Conservation (phyloP, 2,888 invertebrate genomes). For the Aleiodes testaceus region DNA sequence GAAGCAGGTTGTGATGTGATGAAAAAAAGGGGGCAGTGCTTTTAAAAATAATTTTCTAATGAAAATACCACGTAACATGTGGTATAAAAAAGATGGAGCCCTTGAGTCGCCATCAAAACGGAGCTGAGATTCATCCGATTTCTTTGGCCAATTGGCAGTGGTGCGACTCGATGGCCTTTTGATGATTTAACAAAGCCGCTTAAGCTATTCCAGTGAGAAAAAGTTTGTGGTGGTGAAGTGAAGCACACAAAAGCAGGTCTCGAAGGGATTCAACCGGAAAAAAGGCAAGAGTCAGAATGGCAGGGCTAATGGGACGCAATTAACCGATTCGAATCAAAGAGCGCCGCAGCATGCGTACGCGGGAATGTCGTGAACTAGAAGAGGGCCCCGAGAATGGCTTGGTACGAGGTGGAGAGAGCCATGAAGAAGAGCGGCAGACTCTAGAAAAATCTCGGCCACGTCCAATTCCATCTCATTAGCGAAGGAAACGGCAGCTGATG, state of each 20-base stretch:
- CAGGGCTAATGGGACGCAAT: slow-evolving; percentile 72
- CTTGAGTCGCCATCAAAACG: slow-evolving; percentile 58
- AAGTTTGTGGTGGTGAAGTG: slow-evolving; percentile 64
- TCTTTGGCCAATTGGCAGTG: slow-evolving; percentile 54
- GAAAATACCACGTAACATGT: too few species aligned
- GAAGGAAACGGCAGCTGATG: slow-evolving; percentile 72
- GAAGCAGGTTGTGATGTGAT: too few species aligned
- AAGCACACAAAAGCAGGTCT: slow-evolving; percentile 46
- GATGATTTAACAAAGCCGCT: slow-evolving; percentile 62
- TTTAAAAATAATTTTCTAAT: too few species aligned
- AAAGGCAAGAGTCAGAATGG: slow-evolving; percentile 51
- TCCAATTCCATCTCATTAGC: slow-evolving; percentile 74
- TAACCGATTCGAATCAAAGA: slow-evolving; percentile 73
- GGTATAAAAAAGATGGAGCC: neutral
- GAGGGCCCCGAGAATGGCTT: slow-evolving; percentile 42
- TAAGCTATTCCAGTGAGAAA: slow-evolving; percentile 67
- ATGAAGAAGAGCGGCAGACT: slow-evolving; percentile 56
- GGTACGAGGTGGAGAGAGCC: slow-evolving; percentile 40
- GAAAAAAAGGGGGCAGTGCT: too few species aligned
- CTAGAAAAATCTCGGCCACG: slow-evolving; percentile 73
- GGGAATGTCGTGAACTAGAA: slow-evolving; percentile 71
- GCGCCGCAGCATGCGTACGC: slow-evolving; percentile 69
- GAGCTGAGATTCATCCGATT: slow-evolving; percentile 51
- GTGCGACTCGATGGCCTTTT: slow-evolving; percentile 52
- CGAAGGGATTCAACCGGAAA: neutral